Evolutionary conservation across 2,888 invertebrate species (phyloP).

Genomic region (Agapetus fuscipes): DNA sequence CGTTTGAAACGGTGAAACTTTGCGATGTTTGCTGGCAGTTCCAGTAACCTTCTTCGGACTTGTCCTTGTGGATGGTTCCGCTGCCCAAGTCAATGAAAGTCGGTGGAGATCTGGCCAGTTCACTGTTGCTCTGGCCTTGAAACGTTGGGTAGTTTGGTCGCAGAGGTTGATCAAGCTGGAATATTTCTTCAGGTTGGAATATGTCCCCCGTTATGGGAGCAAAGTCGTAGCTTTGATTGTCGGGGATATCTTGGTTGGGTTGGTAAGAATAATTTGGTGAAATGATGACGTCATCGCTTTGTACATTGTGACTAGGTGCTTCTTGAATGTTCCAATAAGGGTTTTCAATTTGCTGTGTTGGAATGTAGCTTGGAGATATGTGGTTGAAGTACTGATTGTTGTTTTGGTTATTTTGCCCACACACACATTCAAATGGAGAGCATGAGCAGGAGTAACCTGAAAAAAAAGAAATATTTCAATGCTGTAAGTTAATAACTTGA

Average conservation of each 20-base stretch:
- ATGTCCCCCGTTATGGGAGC: conserved; percentile 52
- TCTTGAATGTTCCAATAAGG: conserved; percentile 32
- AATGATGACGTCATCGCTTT: conserved; percentile 23
- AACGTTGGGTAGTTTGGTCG: conserved; percentile 49
- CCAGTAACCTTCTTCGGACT: conserved; percentile 51
- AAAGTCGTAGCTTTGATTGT: conserved; percentile 45
- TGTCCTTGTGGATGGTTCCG: conserved; percentile 55
- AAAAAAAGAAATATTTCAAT: conserved; percentile 22
- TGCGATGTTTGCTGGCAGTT: conserved; percentile 46
- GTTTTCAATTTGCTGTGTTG: conserved; percentile 21
- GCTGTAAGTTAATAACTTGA: not conserved
- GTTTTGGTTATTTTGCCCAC: conserved; percentile 35
- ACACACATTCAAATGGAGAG: conserved; percentile 66
- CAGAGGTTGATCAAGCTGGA: conserved; percentile 65
- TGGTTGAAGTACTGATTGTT: conserved; percentile 27
- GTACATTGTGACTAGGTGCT: conserved; percentile 33
- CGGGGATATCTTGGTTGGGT: conserved; percentile 28
- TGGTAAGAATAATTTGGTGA: conserved; percentile 33
- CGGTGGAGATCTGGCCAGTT: conserved; percentile 52
- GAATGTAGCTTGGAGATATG: conserved; percentile 16
- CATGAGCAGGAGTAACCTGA: conserved; percentile 60
- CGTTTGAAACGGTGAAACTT: conserved; percentile 41
- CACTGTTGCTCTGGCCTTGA: conserved; percentile 33
- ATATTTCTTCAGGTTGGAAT: conserved; percentile 70
- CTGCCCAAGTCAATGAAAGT: conserved; percentile 63